Evolutionary conservation across 2,888 invertebrate genomes (phyloP).

Genomic region (Drosophila tanythrix): DNA sequence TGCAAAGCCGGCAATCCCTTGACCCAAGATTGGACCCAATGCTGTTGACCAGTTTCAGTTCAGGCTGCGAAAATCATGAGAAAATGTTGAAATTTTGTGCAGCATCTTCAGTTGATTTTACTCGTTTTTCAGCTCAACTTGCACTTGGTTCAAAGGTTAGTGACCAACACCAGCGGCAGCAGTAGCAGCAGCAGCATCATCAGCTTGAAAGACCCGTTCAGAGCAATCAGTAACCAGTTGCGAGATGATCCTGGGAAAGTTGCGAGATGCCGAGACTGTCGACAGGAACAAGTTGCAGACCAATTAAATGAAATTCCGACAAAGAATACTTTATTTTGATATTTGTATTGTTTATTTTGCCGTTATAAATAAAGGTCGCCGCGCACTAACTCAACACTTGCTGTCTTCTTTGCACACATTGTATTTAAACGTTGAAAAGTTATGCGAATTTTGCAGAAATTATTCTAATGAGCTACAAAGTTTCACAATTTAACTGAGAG

Average conservation of each 20-base stretch:
- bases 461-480: conserved; percentile 80
- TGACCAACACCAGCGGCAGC: conserved; percentile 53
- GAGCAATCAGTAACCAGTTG: conserved; percentile 39
- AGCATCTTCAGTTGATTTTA: conserved; percentile 70
- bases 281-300: conserved; percentile 76
- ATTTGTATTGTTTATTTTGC: conserved; percentile 35
- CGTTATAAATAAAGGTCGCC: conserved; percentile 60
- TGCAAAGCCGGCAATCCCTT: conserved; percentile 30
- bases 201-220: conserved; percentile 41
- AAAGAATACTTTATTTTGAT: conserved; percentile 55
- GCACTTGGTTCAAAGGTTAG: conserved; percentile 75
- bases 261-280: conserved; percentile 35
- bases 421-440: conserved; percentile 40
- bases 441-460: conserved; percentile 62
- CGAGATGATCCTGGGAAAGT: conserved; percentile 48
- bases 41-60: conserved; percentile 55
- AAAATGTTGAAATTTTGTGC: conserved; percentile 63
- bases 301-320: conserved; percentile 73
- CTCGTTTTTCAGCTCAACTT: conserved; percentile 56
- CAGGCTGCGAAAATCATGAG: conserved; percentile 63
- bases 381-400: conserved; percentile 19
- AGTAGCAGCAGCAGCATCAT: conserved; percentile 11
- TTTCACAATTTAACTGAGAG: conserved; percentile 36
- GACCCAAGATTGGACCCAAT: conserved; percentile 48
- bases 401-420: conserved; percentile 22